These are phyloP conservation scores for Tolmerus cingulatus DNA, from an alignment of 2,888 invertebrate species.

Conservation along the genomic window DNA sequence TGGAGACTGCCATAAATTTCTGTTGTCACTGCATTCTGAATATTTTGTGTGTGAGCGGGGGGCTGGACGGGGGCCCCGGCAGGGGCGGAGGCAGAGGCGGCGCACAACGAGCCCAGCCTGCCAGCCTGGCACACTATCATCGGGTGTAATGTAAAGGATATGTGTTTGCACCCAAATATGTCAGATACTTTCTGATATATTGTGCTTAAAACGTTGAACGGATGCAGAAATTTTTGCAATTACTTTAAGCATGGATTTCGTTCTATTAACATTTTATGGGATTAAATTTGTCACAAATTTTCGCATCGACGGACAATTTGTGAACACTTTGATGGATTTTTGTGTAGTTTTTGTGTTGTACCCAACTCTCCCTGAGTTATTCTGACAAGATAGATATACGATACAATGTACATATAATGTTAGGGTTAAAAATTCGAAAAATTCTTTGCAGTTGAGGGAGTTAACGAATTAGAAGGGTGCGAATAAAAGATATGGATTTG, in stretches of 20 bases:
- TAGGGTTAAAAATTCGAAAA: not conserved
- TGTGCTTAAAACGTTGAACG: constrained; percentile 24
- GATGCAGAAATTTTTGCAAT: constrained; percentile 24
- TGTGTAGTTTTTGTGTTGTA: not conserved
- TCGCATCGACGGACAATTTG: not conserved
- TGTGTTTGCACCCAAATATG: constrained; percentile 37
- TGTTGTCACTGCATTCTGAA: constrained; percentile 41
- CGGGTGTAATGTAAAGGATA: constrained; percentile 10
- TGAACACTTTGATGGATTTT: not conserved
- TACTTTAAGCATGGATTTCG: constrained; percentile 16
- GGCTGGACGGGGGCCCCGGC: not conserved
- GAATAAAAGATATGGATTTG: not conserved
- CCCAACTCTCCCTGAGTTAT: not conserved
- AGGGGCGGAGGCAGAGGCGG: not conserved
- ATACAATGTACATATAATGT: not conserved
- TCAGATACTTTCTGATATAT: constrained; percentile 39
- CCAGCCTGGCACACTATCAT: not conserved
- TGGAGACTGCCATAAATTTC: constrained; percentile 39
- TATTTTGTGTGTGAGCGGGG: not conserved
- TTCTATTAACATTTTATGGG: constrained; percentile 12
- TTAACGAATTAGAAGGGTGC: not conserved
- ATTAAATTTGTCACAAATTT: not conserved
- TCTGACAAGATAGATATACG: not conserved
- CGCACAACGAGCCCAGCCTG: not conserved
- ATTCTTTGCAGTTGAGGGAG: not conserved